Evolutionary conservation across 2,113 vertebrate genomes (phyloP), one percentile per base, ranked within the genome.

Genomic region (Cyrtonyx montezumae): DNA sequence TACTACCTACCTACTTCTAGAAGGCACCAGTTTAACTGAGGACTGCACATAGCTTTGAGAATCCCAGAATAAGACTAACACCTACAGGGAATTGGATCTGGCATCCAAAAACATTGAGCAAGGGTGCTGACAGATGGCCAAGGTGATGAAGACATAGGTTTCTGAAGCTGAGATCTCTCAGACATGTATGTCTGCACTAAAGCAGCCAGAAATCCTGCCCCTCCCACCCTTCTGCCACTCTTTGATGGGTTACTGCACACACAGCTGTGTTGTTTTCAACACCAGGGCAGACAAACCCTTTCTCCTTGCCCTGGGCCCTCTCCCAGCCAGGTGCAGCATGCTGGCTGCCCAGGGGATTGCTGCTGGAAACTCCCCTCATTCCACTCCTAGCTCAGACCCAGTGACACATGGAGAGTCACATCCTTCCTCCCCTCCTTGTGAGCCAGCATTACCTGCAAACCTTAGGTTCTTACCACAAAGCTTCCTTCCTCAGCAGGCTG

Each of bases 231-330:
- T 37, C 46, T 25, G 82, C 13, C 4, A 30, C 4, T 7, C 18
- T 11, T 42, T 0, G 0, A 5, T 10, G 43, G 36, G 13, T 12
- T 8, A 28, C 22, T 8, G 8, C 0, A 1, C 37, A 30, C 36
- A 71, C 8, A 74, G 71, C 73, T 26, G 23, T 18, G 25, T 2
- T 40, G 76, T 36, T 85, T 22, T 48, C 62, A 22, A 36, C 78
- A 6, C 13, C 1, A 0, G 26, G 40, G 19, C 62, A 91, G 53
- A 67, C 46, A 9, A 84, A 6, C 20, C n/a, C 20, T 68, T 78
- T 83, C n/a, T 86, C 61, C 77, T 46, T 0, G 0, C n/a, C 51
- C 69, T 34, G 43, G 56, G 15, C 25, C 30, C 61, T 58, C 25
- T 53, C 48, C 48, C 18, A 26, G 36, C 23, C 40, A 75, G 73